Conservation (phyloP, 1,140 invertebrate genomes). For the Leptopilina boulardi region DNA sequence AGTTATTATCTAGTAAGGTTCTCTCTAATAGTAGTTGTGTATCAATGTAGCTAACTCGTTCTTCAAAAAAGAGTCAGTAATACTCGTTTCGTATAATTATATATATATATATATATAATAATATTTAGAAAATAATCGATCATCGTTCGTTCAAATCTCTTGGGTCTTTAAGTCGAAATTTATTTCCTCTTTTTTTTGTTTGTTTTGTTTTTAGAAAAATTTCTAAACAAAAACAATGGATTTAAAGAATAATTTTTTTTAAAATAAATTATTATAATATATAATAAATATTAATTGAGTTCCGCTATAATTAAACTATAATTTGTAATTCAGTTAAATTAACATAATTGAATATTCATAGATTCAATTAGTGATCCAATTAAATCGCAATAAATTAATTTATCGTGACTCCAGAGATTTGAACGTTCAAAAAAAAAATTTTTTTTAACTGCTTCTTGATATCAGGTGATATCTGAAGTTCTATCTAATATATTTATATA, state of each 20-base stretch:
- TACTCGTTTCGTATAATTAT: conserved; percentile 69
- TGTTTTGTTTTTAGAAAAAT: no score
- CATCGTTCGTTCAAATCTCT: conserved; percentile 58
- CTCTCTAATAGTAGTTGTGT: conserved; percentile 65
- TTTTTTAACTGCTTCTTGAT: conserved; percentile 66
- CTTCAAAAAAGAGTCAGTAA: conserved; percentile 65
- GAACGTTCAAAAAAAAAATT: conserved; percentile 66
- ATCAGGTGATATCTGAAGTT: conserved; percentile 66
- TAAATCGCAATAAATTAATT: no score
- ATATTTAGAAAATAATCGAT: conserved; percentile 71
- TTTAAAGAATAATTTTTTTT: no score
- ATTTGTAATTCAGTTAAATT: no score
- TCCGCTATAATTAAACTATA: no score
- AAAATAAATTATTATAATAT: no score
- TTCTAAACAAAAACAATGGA: no score
- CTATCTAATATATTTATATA: conserved; percentile 68
- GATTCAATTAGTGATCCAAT: not conserved
- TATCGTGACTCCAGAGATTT: conserved; percentile 62
- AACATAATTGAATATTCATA: not conserved
- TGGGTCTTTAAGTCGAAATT: not conserved
- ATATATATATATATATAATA: no score
- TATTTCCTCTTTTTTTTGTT: not conserved
- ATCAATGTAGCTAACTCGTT: conserved; percentile 67
- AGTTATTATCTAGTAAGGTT: conserved; percentile 70
- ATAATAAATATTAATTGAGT: not conserved